Evolutionary conservation across 2,113 vertebrate species (phyloP).

Genomic region (Gymnorhina tibicen): DNA sequence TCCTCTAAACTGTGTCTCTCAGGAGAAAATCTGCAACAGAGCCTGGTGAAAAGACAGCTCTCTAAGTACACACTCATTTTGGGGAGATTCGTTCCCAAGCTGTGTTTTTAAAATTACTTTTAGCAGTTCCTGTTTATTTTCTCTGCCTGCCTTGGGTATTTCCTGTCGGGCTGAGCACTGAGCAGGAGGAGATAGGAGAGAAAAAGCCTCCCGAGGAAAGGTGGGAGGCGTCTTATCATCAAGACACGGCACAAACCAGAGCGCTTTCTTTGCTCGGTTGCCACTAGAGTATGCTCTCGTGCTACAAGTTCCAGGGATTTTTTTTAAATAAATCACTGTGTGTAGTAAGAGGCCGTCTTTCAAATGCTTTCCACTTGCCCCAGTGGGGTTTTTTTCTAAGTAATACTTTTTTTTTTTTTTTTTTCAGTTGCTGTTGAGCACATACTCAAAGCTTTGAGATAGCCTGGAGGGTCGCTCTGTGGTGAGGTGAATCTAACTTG

Average conservation of each 20-base stretch:
- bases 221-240: background rate
- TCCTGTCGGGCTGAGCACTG: background rate
- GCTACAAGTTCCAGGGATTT: slow-evolving; percentile 35
- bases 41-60: slow-evolving; percentile 58
- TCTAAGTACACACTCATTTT: slow-evolving; percentile 56
- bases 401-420: background rate
- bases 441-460: background rate
- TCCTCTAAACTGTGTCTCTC: slow-evolving; percentile 71
- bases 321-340: background rate
- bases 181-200: background rate
- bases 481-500: background rate
- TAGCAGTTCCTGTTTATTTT: slow-evolving; percentile 71
- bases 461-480: background rate
- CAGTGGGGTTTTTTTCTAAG: background rate
- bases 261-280: slow-evolving; percentile 29
- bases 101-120: slow-evolving; percentile 52
- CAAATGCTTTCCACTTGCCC: background rate
- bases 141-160: slow-evolving; percentile 27
- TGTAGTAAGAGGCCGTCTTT: background rate
- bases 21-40: slow-evolving; percentile 68
- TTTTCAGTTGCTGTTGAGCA: background rate
- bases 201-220: background rate
- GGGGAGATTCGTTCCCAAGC: background rate
- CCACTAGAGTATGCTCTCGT: slow-evolving; percentile 77
- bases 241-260: background rate